Evolutionary conservation across 2,888 invertebrate genomes (phyloP), one percentile per base, ranked within the genome.

Genomic region (Zygaena filipendulae): DNA sequence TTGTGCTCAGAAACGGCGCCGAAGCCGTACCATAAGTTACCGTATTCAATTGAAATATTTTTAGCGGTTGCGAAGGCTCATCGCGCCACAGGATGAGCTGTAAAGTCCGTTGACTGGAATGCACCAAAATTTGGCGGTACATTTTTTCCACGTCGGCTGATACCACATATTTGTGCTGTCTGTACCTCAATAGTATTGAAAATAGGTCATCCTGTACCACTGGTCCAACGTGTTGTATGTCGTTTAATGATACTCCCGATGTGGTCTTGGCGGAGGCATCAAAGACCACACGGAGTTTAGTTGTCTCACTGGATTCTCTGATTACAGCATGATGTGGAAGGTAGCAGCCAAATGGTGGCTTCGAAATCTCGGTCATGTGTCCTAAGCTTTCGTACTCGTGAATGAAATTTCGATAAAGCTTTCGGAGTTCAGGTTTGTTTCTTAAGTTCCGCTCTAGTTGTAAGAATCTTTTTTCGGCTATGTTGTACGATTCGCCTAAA

Each of bases 291-390:
- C 37, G 21, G n/a, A 43, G 14, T 9, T 38, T 39, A 5, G 42
- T 44, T 0, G 42, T 38, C 20, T 37, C 34, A 11, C 37, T 36
- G 7, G 20, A 6, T 11, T 34, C 29, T 2, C 33, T 28, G 1
- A 43, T 16, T 1, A 44, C 42, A 1, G 33, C 35, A 12, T 44
- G 45, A 35, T 45, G 45, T 3, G 43, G 38, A 5, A 45, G 6
- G 21, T 35, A 43, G 19, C 32, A 36, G 6, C 37, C 36, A 11
- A 26, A 21, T 19, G 30, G 5, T 3, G 23, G 14, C 3, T 7
- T 10, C 11, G 22, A 18, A 23, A 38, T 27, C 25, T 30, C 25
- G 9, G 25, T 21, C 25, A 37, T 21, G 12, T 41, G 43, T 7
- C 35, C 35, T 18, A 39, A 23, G 6, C 27, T n/a, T 18, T 32